These are phyloP conservation scores for Glossophaga mutica DNA, from an alignment of 2,797 vertebrate genomes.

Conservation along the genomic window DNA sequence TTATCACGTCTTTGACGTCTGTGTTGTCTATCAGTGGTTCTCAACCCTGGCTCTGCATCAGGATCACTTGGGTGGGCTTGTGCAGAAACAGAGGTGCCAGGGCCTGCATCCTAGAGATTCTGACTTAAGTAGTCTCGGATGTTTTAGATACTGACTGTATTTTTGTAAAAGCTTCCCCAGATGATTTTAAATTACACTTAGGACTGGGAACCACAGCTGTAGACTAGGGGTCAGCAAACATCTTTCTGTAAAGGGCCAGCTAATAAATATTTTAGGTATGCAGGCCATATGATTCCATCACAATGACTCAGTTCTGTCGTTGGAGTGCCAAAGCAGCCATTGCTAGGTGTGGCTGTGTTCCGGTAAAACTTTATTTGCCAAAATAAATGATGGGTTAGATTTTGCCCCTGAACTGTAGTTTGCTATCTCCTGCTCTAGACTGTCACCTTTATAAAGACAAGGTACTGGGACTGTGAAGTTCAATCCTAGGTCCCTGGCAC, in stretches of 20 bases:
- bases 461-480: not conserved
- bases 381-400: not conserved
- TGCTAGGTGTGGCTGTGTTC: not conserved
- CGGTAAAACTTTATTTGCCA: conserved; percentile 13
- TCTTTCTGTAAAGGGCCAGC: not conserved
- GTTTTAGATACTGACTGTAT: not conserved
- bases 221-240: not conserved
- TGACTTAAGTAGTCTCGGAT: not conserved
- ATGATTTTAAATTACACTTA: not conserved
- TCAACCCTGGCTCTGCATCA: not conserved
- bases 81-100: not conserved
- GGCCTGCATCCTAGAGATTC: not conserved
- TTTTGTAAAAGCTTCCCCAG: not conserved
- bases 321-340: not conserved
- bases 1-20: not conserved
- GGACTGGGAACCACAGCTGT: not conserved
- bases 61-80: not conserved
- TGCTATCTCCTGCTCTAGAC: not conserved
- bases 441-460: not conserved
- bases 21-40: not conserved
- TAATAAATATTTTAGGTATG: not conserved
- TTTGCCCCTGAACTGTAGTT: not conserved
- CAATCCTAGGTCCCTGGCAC: not conserved
- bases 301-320: not conserved
- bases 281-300: not conserved